These are phyloP conservation scores for Pomatostomus ruficeps DNA, from an alignment of 2,113 vertebrate species.

Conservation along the genomic window DNA sequence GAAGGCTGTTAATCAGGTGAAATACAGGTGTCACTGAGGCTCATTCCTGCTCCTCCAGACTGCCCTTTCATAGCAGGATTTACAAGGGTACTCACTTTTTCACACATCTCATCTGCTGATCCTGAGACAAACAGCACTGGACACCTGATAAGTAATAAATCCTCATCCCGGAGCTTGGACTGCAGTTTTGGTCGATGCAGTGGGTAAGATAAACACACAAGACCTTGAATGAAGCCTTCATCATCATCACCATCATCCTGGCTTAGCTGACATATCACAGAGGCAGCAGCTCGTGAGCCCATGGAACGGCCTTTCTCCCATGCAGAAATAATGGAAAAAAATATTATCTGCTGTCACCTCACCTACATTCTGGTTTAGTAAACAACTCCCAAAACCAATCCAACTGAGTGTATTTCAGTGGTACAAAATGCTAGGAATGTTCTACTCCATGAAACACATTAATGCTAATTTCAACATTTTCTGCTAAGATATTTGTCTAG, in stretches of 20 bases:
- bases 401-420: not conserved
- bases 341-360: not conserved
- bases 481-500: not conserved
- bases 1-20: not conserved
- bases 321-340: not conserved
- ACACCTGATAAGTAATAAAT: constrained; percentile 75
- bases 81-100: constrained; percentile 72
- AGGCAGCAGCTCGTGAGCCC: constrained; percentile 86
- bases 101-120: constrained; percentile 89
- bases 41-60: not conserved
- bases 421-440: not conserved
- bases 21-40: not conserved
- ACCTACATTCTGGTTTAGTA: not conserved
- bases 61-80: not conserved
- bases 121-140: constrained; percentile 89
- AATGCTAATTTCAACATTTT: not conserved
- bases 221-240: constrained; percentile 75
- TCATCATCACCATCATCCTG: constrained; percentile 65
- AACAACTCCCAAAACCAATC: not conserved
- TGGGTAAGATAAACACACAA: constrained; percentile 90
- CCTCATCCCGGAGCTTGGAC: constrained; percentile 80
- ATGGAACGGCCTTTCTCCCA: constrained; percentile 84
- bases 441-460: not conserved
- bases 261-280: constrained; percentile 67
- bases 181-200: constrained; percentile 83